These are phyloP conservation scores for Paradisaea rubra DNA, from an alignment of 2,113 vertebrate species.

Conservation along the genomic window DNA sequence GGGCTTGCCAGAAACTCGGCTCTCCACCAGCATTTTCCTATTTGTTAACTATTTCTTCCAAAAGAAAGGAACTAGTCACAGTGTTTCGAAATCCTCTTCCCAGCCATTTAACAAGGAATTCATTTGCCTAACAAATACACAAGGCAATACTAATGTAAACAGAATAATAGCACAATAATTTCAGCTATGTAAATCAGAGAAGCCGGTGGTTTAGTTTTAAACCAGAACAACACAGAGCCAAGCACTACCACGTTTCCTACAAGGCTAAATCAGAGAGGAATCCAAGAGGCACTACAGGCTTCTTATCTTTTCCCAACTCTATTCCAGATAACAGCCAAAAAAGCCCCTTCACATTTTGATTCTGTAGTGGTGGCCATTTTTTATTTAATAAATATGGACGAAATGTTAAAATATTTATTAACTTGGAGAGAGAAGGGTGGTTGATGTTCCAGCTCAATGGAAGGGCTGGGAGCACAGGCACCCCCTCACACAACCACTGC, in stretches of 20 bases:
- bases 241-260: not conserved
- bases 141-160: not conserved
- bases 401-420: not conserved
- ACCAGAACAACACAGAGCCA: not conserved
- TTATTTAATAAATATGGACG: not conserved
- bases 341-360: not conserved
- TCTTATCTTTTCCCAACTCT: not conserved
- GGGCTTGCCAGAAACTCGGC: constrained; percentile 52
- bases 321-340: not conserved
- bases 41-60: constrained; percentile 53
- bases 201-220: not conserved
- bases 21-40: constrained; percentile 20
- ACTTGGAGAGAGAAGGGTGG: not conserved
- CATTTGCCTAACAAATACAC: not conserved
- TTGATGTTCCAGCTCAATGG: too few relatives aligned
- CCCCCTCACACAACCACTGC: not conserved
- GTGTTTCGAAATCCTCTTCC: not conserved
- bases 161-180: not conserved
- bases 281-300: not conserved
- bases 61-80: not conserved
- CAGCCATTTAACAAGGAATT: not conserved
- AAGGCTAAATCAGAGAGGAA: not conserved
- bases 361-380: rapidly evolving
- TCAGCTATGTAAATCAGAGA: not conserved
- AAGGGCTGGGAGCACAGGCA: not conserved